A percentile compares a stretch with the other conserved stretches of the same genome.
These are phyloP conservation scores for Pyrocoelia pectoralis DNA, from an alignment of 2,888 invertebrate species.

Conservation along the genomic window DNA sequence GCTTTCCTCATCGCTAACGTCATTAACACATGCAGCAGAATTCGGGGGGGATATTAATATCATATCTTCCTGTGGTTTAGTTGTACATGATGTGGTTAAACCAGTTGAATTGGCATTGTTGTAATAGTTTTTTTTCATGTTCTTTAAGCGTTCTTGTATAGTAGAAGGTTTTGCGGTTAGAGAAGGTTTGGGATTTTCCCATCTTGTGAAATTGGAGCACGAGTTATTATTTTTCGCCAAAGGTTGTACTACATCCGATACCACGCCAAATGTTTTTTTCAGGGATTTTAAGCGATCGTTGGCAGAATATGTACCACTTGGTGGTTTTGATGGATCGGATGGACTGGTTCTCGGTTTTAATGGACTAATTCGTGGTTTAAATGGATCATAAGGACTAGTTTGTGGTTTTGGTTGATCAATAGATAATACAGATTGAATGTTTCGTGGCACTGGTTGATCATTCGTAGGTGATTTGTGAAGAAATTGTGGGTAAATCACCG, in stretches of 20 bases:
- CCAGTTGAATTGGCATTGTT: not conserved
- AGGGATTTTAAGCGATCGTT: not conserved
- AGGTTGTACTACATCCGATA: not conserved
- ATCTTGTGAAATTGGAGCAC: not conserved
- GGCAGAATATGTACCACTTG: not conserved
- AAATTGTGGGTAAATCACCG: too few species aligned
- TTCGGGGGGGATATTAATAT: not conserved
- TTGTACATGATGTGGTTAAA: not conserved
- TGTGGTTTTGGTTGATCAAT: too few species aligned
- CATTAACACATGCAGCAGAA: not conserved
- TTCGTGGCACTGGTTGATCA: too few species aligned
- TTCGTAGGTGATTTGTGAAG: too few species aligned
- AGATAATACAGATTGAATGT: too few species aligned
- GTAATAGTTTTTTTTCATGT: not conserved
- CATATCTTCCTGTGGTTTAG: not conserved
- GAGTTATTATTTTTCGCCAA: not conserved
- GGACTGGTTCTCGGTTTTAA: too few species aligned
- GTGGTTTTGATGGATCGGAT: not conserved
- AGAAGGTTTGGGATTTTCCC: not conserved
- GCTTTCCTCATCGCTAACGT: conserved; percentile 24
- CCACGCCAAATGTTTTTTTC: not conserved
- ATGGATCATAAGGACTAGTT: too few species aligned
- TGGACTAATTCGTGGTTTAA: too few species aligned
- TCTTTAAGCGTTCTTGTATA: not conserved
- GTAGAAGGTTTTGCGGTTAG: conserved; percentile 1